phyloP scores from a whole-genome alignment of 2,113 vertebrate species.

The Amphiprion percula region DNA sequence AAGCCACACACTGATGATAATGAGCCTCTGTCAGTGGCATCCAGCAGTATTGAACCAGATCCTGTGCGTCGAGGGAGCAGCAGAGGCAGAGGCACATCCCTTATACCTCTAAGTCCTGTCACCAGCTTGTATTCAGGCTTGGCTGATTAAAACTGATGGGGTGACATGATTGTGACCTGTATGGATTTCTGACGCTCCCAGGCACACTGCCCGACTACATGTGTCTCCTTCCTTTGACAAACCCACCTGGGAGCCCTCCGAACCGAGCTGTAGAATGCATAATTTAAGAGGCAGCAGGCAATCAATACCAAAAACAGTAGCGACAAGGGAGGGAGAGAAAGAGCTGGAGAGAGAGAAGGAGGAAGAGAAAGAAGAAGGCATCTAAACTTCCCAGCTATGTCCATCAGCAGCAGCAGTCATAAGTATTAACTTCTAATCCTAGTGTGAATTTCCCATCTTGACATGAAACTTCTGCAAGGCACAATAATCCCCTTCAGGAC shows the following conservation, averaged over 20 bases:
- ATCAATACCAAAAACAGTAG: constrained; percentile 79
- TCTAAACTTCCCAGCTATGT: constrained; percentile 52
- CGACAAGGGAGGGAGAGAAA: constrained; percentile 37
- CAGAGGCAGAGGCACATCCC: constrained; percentile 53
- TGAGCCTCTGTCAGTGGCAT: constrained; percentile 68
- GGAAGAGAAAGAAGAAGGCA: constrained; percentile 13
- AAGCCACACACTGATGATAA: constrained; percentile 70
- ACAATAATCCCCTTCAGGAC: constrained; percentile 66
- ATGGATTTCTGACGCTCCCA: constrained; percentile 78
- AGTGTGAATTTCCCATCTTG: constrained; percentile 73
- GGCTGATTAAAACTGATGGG: constrained; percentile 78
- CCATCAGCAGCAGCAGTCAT: constrained; percentile 63
- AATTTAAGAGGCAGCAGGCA: constrained; percentile 76
- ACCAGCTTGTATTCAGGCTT: constrained; percentile 62
- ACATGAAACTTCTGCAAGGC: constrained; percentile 65
- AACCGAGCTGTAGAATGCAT: constrained; percentile 77
- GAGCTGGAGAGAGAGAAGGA: constrained; percentile 3
- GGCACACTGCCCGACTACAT: constrained; percentile 72
- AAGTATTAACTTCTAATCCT: constrained; percentile 73
- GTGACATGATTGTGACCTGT: constrained; percentile 80
- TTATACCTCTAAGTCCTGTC: constrained; percentile 66
- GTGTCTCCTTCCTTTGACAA: constrained; percentile 75
- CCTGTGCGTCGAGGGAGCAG: constrained; percentile 62
- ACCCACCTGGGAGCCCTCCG: constrained; percentile 71
- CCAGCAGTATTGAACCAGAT: constrained; percentile 72